Conservation (phyloP, 2,888 invertebrate species). For the Latrodectus elegans region DNA sequence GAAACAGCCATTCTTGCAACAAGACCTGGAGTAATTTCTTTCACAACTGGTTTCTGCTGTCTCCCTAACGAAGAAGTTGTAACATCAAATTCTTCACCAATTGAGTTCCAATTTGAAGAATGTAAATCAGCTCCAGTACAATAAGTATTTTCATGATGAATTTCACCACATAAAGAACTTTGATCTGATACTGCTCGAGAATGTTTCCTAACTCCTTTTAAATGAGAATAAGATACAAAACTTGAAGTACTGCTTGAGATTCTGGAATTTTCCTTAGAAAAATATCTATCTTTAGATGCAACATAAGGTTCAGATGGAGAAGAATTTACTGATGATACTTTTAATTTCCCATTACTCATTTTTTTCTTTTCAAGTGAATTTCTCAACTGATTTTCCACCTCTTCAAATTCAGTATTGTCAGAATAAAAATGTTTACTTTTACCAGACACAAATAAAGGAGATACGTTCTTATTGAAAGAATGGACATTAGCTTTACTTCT, state of each 20-base stretch:
- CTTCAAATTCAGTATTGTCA: background rate
- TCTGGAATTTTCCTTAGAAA: constrained; percentile 18
- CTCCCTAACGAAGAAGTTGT: constrained; percentile 66
- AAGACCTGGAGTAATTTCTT: constrained; percentile 68
- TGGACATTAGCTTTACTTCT: background rate
- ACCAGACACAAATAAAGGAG: background rate
- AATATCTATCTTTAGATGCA: constrained; percentile 12
- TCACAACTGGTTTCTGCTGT: constrained; percentile 63
- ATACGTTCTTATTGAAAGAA: background rate
- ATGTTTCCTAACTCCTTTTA: background rate
- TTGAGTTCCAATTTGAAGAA: constrained; percentile 26
- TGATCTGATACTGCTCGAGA: background rate
- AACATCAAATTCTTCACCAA: constrained; percentile 60
- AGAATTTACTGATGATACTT: background rate
- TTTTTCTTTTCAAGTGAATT: constrained; percentile 3
- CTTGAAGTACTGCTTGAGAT: constrained; percentile 16
- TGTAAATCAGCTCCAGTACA: constrained; percentile 7
- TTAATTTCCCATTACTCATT: background rate
- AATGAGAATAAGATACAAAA: background rate
- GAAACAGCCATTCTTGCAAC: constrained; percentile 69
- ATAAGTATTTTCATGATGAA: background rate
- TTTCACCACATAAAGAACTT: background rate
- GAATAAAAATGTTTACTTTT: too few species aligned
- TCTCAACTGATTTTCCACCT: background rate
- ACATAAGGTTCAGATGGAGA: background rate